Percentiles rank a stretch among this genome's conserved stretches.
These are phyloP conservation scores for Tragopan temminckii DNA, from an alignment of 2,797 vertebrate species.

Conservation along the genomic window DNA sequence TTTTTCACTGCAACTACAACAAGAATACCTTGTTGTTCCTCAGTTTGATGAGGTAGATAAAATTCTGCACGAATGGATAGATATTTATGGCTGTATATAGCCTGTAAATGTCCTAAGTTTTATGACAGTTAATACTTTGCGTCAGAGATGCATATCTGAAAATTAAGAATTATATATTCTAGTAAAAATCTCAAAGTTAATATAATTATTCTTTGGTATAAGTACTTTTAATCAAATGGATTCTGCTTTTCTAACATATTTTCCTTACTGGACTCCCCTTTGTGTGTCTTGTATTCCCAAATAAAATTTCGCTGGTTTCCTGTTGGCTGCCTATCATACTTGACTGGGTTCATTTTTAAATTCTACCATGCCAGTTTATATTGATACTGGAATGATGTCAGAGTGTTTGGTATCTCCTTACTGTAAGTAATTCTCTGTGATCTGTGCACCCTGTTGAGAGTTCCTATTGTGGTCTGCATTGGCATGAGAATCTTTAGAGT, in stretches of 20 bases:
- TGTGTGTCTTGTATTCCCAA: background rate
- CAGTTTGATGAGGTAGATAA: background rate
- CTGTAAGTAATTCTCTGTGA: background rate
- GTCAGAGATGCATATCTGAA: conserved; percentile 57
- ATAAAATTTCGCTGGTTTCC: background rate
- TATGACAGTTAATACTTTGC: background rate
- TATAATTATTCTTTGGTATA: background rate
- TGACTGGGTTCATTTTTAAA: conserved; percentile 12
- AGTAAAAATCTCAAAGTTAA: background rate
- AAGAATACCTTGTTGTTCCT: conserved; percentile 35
- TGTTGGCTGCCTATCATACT: background rate
- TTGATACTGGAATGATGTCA: background rate
- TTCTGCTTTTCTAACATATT: conserved; percentile 73
- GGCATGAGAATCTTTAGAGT: conserved; percentile 15
- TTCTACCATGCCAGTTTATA: background rate
- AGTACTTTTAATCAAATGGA: background rate
- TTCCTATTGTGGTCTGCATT: background rate
- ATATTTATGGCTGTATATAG: background rate
- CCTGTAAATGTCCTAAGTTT: background rate
- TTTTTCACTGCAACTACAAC: conserved; percentile 14
- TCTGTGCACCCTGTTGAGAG: background rate
- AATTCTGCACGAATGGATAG: background rate
- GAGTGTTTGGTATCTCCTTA: background rate
- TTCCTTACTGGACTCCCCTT: background rate
- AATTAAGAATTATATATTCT: background rate